Evolutionary conservation across 2,888 invertebrate species (phyloP).

Genomic region (Meghimatium bilineatum): DNA sequence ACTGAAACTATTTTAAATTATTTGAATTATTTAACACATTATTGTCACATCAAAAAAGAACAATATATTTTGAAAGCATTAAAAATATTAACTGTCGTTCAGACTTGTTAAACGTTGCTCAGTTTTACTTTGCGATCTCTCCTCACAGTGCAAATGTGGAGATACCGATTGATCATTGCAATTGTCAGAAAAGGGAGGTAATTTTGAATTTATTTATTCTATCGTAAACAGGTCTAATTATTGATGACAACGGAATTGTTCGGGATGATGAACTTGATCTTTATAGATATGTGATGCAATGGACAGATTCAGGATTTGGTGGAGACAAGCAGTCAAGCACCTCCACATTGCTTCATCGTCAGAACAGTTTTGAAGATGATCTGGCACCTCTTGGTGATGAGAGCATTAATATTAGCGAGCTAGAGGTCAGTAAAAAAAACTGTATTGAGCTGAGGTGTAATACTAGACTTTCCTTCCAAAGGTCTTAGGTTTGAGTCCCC

Average conservation of each 20-base stretch:
- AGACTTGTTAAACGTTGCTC: neutral
- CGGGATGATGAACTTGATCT: slow-evolving; percentile 66
- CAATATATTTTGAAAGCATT: too few relatives aligned
- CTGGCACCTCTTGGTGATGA: slow-evolving; percentile 65
- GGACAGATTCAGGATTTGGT: slow-evolving; percentile 73
- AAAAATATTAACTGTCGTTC: too few relatives aligned
- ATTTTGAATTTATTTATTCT: neutral
- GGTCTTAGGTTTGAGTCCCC: too few relatives aligned
- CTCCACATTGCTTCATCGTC: slow-evolving; percentile 64
- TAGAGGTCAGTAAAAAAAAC: slow-evolving; percentile 64
- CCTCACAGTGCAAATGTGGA: too few relatives aligned
- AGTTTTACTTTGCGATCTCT: too few relatives aligned
- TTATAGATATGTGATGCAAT: slow-evolving; percentile 61
- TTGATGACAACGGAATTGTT: slow-evolving; percentile 73
- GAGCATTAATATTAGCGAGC: slow-evolving; percentile 72
- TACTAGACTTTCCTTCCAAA: too few relatives aligned
- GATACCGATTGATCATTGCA: too few relatives aligned
- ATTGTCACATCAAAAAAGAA: too few relatives aligned
- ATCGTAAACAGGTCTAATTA: slow-evolving; percentile 60
- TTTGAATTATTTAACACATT: too few relatives aligned
- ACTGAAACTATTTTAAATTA: too few relatives aligned
- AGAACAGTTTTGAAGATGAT: slow-evolving; percentile 68
- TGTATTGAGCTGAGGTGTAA: too few relatives aligned
- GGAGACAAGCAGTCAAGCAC: slow-evolving; percentile 66
- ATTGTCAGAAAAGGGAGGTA: too few relatives aligned